phyloP scores from a whole-genome alignment of 92 coral and sea anemone genomes.

The Porites divaricata region DNA sequence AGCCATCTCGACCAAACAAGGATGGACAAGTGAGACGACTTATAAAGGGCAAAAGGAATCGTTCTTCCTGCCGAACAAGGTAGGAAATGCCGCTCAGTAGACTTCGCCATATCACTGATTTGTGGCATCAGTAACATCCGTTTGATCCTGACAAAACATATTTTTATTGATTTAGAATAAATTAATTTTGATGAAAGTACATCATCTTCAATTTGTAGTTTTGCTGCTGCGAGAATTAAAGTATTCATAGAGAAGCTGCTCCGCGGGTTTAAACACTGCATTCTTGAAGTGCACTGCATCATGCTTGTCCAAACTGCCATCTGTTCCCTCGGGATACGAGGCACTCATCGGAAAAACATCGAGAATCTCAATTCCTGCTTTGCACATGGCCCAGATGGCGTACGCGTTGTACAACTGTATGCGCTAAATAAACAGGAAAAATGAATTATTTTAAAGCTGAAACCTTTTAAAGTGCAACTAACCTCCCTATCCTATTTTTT shows the following conservation, averaged over 20 bases:
- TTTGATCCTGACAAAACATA: too few species aligned
- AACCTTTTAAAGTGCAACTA: too few species aligned
- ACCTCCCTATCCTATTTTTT: too few species aligned
- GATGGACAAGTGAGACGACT: too few species aligned
- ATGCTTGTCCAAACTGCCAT: conserved; percentile 22
- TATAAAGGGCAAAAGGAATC: too few species aligned
- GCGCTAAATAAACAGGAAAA: conserved; percentile 3
- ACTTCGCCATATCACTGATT: too few species aligned
- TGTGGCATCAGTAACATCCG: too few species aligned
- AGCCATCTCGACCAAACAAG: too few species aligned
- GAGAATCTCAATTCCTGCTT: conserved; percentile 39
- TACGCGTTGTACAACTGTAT: conserved; percentile 47
- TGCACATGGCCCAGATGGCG: conserved; percentile 50
- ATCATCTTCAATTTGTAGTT: not conserved
- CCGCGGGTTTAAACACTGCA: conserved; percentile 43
- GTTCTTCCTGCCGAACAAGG: too few species aligned
- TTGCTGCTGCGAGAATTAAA: conserved; percentile 7
- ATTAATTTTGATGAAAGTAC: conserved; percentile 13
- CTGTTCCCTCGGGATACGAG: conserved; percentile 43
- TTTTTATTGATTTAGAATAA: not conserved
- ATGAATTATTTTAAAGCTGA: not conserved
- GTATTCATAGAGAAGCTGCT: conserved; percentile 32
- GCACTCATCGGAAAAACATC: conserved; percentile 44
- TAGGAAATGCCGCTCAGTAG: too few species aligned
- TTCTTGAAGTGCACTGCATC: conserved; percentile 41